Evolutionary conservation across 2,113 vertebrate genomes (phyloP).

Genomic region (Ictidomys tridecemlineatus): DNA sequence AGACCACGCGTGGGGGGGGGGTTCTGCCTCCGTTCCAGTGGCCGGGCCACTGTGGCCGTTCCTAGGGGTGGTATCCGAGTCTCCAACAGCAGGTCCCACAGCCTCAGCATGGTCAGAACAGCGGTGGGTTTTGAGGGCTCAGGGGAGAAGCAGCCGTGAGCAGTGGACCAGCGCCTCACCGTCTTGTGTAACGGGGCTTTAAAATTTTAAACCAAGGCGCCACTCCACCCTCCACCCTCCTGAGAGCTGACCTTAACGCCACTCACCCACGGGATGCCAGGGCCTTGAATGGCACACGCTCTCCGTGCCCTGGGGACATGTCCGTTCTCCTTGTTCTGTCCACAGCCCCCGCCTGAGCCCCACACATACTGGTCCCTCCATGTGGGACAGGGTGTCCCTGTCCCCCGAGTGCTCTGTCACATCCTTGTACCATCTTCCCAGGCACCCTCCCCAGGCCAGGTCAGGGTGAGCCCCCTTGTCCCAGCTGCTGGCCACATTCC

Average conservation of each 20-base stretch:
- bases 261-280: too few relatives aligned
- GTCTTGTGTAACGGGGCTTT: too few relatives aligned
- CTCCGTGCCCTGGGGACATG: background rate
- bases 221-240: too few relatives aligned
- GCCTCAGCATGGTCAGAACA: background rate
- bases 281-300: too few relatives aligned
- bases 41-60: background rate
- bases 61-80: background rate
- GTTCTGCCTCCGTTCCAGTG: background rate
- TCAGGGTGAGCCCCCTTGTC: background rate
- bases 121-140: background rate
- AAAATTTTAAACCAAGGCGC: too few relatives aligned
- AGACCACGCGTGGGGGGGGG: accelerated
- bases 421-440: too few relatives aligned
- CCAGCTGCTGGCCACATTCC: background rate
- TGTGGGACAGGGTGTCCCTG: background rate
- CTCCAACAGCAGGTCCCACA: background rate
- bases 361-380: background rate
- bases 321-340: too few relatives aligned
- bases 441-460: too few relatives aligned
- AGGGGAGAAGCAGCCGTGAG: background rate
- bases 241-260: too few relatives aligned
- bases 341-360: too few relatives aligned
- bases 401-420: background rate
- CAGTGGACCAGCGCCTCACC: too few relatives aligned